Conservation (phyloP, 2,888 invertebrate genomes). For the Lysandra bellargus region DNA sequence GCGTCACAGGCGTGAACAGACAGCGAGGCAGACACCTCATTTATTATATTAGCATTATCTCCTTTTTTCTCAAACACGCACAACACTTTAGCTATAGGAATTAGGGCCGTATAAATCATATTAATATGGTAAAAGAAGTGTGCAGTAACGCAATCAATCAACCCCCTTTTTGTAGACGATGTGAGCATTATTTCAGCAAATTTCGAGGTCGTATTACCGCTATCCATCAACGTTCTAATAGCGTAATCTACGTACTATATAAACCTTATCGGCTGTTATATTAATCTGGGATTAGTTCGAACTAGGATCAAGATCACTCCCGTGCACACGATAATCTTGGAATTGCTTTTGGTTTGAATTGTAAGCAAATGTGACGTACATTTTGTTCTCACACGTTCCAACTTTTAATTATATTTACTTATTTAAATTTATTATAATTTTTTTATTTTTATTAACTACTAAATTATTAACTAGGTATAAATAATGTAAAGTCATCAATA, state of each 20-base stretch:
- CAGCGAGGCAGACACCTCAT: not conserved
- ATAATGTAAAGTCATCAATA: no score
- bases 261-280: not conserved
- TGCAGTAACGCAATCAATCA: conserved; percentile 12
- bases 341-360: not conserved
- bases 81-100: not conserved
- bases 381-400: no score
- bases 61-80: not conserved
- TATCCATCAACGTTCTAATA: not conserved
- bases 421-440: no score
- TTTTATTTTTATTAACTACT: no score
- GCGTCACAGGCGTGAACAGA: not conserved
- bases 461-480: no score
- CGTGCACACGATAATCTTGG: not conserved
- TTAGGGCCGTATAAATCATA: not conserved
- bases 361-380: not conserved
- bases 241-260: conserved; percentile 8
- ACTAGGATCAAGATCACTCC: not conserved
- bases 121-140: not conserved
- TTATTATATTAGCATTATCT: not conserved
- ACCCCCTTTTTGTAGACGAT: not conserved
- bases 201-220: not conserved
- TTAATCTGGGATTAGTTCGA: conserved; percentile 7
- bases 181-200: conserved; percentile 17
- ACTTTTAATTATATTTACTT: no score